Evolutionary conservation across 1,140 invertebrate genomes (phyloP).

Genomic region (Bombus breviceps): DNA sequence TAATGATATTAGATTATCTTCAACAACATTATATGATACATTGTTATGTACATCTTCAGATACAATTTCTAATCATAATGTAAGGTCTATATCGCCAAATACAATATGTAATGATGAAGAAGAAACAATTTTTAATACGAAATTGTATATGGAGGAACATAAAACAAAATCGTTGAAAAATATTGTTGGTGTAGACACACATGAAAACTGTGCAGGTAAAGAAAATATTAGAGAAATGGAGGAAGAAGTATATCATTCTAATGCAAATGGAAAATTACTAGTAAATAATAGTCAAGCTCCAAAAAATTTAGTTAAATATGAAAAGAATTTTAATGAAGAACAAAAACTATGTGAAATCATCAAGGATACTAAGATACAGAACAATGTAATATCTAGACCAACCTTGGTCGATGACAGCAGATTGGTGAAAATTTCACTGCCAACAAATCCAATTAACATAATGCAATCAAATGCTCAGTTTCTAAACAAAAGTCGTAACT

Average conservation of each 20-base stretch:
- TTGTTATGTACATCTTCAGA: conserved; percentile 1
- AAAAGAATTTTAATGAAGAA: not conserved
- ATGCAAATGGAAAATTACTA: not conserved
- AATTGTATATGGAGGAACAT: not conserved
- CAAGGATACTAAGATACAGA: not conserved
- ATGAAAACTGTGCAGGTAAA: conserved; percentile 1
- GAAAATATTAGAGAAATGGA: not conserved
- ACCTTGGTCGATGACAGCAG: conserved; percentile 73
- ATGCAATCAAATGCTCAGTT: conserved; percentile 78
- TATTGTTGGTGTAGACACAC: not conserved
- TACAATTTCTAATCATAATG: not conserved
- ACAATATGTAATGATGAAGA: conserved; percentile 1
- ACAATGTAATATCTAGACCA: conserved; percentile 34
- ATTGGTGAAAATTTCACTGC: conserved; percentile 77
- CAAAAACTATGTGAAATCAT: not conserved
- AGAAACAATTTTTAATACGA: conserved; percentile 47
- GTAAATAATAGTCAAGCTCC: not conserved
- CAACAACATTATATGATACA: not conserved
- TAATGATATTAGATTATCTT: conserved; percentile 3
- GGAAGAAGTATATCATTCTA: not conserved
- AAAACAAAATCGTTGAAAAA: not conserved
- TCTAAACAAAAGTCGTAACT: conserved; percentile 77
- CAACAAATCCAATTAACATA: conserved; percentile 75
- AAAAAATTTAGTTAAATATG: not conserved
- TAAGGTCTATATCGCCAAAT: not conserved